Percentiles rank a stretch among this genome's conserved stretches.
phyloP scores from a whole-genome alignment of 30 jellyfish, hydroid and myxozoan genomes.

The Sanderia malayensis region DNA sequence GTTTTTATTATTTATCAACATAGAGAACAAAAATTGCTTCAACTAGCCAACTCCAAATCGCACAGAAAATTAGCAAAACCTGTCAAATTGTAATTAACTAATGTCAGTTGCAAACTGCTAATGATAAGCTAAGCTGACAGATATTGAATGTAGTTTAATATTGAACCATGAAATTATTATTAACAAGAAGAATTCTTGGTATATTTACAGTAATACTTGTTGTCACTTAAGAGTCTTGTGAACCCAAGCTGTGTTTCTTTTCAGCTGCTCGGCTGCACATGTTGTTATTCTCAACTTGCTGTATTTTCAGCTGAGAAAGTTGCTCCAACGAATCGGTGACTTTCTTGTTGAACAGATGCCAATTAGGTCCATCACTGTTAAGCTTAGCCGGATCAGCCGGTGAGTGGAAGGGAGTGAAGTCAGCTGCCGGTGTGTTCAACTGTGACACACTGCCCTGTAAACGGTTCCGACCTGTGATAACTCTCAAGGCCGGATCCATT shows the following conservation, averaged over 20 bases:
- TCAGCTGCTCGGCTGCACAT: background rate
- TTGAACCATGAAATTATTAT: too few species aligned
- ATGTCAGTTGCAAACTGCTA: too few species aligned
- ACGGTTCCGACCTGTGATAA: conserved; percentile 27
- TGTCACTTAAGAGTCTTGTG: too few species aligned
- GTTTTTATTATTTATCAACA: too few species aligned
- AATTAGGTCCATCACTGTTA: conserved; percentile 65
- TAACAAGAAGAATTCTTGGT: too few species aligned
- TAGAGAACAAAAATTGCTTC: too few species aligned
- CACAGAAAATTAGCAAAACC: too few species aligned
- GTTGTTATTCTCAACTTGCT: conserved; percentile 12
- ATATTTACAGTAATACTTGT: too few species aligned
- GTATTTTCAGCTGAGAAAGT: conserved; percentile 35
- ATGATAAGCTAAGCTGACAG: too few species aligned
- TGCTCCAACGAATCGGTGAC: conserved; percentile 43
- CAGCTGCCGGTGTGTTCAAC: conserved; percentile 50
- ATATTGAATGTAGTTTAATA: too few species aligned
- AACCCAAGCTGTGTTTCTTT: conserved; percentile 7
- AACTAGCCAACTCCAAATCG: too few species aligned
- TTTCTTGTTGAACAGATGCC: conserved; percentile 51
- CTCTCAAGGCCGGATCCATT: conserved; percentile 33
- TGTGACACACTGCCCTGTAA: conserved; percentile 27
- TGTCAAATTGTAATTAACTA: too few species aligned
- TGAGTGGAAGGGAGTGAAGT: conserved; percentile 59
- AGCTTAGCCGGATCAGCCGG: conserved; percentile 56